Base-by-base conservation (phyloP, 2,797 vertebrate genomes). In the Hafferia zeledoni region DNA sequence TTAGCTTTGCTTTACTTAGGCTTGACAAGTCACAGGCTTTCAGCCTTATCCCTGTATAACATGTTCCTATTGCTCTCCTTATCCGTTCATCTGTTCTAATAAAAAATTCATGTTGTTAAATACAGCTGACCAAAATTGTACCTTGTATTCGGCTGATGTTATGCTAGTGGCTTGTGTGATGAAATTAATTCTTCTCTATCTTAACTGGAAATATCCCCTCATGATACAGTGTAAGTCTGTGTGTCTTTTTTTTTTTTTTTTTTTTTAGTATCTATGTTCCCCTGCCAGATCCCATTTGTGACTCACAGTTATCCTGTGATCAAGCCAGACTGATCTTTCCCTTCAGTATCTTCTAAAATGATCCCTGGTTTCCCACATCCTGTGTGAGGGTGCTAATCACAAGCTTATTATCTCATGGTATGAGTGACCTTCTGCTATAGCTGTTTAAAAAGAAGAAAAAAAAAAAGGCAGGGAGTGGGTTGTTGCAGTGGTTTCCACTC, bases 281-380 rank as follows among this genome's bases (percentile, higher is more conserved):
- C 47, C 44, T 69, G 65, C 39, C 72, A 69, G 80, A 88, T 96
- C 90, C 79, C 63, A 17, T 3, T 83, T 83, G 44, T 96, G 96
- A 96, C 74, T 95, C 95, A 96, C 18, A 81, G 90, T 84, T 93
- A 72, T 44, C 95, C 77, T 93, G 74, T 96, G 95, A 96, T 96
- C 87, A 76, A 75, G 55, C 83, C 74, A 90, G 85, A 57, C 94
- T 83, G 87, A 94, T 95, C 72, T 91, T 95, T 44, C 79, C 85
- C 53, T 82, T 78, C 55, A 39, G 76, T 90, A 37, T 87, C 37
- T 30, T 93, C 88, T 82, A 9, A 56, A 93, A 72, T 0, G 13
- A 90, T 95, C 83, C 90, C 90, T 94, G 88, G 93, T 90, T 95
- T 90, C 92, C 96, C 96, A 96, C 95, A 95, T 97, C 96, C 95